These are phyloP conservation scores for Anthrax anthrax DNA, from an alignment of 2,888 invertebrate genomes.

Conservation along the genomic window DNA sequence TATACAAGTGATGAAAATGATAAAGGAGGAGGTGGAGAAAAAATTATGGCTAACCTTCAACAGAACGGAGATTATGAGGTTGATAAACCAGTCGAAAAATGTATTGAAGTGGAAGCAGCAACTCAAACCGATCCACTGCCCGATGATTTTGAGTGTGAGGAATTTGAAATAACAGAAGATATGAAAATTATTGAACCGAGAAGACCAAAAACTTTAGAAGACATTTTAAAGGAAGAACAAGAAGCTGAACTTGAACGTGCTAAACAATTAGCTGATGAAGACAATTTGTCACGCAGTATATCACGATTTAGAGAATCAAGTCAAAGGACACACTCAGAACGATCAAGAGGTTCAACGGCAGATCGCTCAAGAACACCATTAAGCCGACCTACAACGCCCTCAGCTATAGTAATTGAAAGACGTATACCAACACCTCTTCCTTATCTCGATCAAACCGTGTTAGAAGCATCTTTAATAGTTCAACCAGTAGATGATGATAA, in stretches of 20 bases:
- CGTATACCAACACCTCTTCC: slow-evolving; percentile 45
- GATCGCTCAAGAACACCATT: slow-evolving; percentile 40
- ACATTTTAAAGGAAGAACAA: slow-evolving; percentile 27
- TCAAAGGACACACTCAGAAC: slow-evolving; percentile 42
- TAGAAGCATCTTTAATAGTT: slow-evolving; percentile 51
- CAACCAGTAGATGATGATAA: slow-evolving; percentile 45
- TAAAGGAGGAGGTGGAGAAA: slow-evolving; percentile 19
- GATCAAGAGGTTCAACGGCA: slow-evolving; percentile 40
- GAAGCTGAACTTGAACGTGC: slow-evolving; percentile 19
- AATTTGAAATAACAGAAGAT: slow-evolving; percentile 33
- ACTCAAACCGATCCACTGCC: slow-evolving; percentile 77
- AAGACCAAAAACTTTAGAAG: slow-evolving; percentile 27
- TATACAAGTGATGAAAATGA: slow-evolving; percentile 25
- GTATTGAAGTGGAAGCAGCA: slow-evolving; percentile 54
- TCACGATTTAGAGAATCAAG: slow-evolving; percentile 41
- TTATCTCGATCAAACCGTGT: slow-evolving; percentile 43
- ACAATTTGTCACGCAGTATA: slow-evolving; percentile 37
- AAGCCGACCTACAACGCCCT: slow-evolving; percentile 43
- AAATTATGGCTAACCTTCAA: slow-evolving; percentile 12
- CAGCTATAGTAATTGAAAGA: slow-evolving; percentile 45
- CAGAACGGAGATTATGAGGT: slow-evolving; percentile 25
- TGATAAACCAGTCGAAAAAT: slow-evolving; percentile 22
- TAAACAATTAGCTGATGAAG: slow-evolving; percentile 36
- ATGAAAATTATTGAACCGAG: slow-evolving; percentile 32
- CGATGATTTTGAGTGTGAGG: slow-evolving; percentile 57